These are phyloP conservation scores for Xiphophorus maculatus DNA, from an alignment of 2,113 vertebrate species.

Conservation along the genomic window DNA sequence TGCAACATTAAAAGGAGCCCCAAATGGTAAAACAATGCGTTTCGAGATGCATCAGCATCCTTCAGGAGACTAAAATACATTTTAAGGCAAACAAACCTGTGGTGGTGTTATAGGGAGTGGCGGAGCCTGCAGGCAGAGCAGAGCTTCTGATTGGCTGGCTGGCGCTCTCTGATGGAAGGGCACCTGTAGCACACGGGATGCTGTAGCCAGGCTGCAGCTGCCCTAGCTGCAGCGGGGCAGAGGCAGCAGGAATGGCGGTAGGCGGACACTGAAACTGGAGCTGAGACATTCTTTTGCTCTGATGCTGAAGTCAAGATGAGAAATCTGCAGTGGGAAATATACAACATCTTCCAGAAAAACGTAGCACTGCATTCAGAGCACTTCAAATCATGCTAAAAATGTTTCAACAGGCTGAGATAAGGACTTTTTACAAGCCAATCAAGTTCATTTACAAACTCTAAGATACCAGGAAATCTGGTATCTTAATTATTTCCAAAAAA, in stretches of 20 bases:
- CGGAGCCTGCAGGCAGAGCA: constrained; percentile 91
- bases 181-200: constrained; percentile 89
- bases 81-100: constrained; percentile 79
- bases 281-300: constrained; percentile 90
- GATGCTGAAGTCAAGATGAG: constrained; percentile 49
- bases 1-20: no score
- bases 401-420: no score
- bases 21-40: no score
- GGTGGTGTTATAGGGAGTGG: constrained; percentile 89
- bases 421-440: no score
- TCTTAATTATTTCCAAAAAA: no score
- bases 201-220: constrained; percentile 89
- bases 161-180: constrained; percentile 93
- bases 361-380: no score
- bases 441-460: no score
- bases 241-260: constrained; percentile 84
- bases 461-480: no score
- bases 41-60: neutral
- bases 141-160: constrained; percentile 93
- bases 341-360: no score
- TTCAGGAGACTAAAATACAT: neutral
- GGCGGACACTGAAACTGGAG: constrained; percentile 89
- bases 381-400: no score
- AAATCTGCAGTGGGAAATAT: constrained; percentile 41
- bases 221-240: constrained; percentile 73